Conservation (phyloP, 53 echinoderm and acorn worm genomes). For the Arbacia lixula region DNA sequence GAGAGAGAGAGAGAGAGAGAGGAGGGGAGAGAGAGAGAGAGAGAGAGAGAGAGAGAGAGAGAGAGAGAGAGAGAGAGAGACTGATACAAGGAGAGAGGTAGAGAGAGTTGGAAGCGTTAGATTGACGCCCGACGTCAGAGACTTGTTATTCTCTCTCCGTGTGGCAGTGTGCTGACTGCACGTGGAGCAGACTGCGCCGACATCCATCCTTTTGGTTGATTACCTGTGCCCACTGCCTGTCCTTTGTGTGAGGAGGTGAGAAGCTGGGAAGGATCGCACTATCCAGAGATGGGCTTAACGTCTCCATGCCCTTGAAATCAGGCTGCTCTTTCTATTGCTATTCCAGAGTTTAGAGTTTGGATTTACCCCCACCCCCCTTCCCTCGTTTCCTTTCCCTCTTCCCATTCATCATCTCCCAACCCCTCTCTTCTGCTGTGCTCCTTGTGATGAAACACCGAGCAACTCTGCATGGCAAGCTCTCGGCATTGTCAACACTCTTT, state of each 20-base stretch:
- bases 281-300: conserved; percentile 1
- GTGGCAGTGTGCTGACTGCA: conserved; percentile 9
- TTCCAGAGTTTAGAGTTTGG: no score
- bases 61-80: no score
- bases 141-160: conserved; percentile 18
- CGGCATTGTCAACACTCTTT: conserved; percentile 31
- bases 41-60: no score
- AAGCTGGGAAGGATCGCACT: not conserved
- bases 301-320: conserved; percentile 36
- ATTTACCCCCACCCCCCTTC: no score
- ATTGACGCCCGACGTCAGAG: conserved; percentile 48
- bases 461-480: conserved; percentile 3
- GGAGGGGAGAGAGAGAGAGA: no score
- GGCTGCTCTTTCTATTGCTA: conserved; percentile 9
- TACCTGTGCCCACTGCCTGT: conserved; percentile 19
- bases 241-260: not conserved
- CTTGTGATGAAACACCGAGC: conserved; percentile 3
- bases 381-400: not conserved
- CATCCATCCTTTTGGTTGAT: conserved; percentile 3
- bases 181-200: conserved; percentile 13
- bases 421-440: not conserved
- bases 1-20: no score
- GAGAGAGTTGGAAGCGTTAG: no score
- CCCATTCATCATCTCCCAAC: not conserved
- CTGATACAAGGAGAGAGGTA: no score